Conservation (phyloP, 2,888 invertebrate species). For the Polia nebulosa region DNA sequence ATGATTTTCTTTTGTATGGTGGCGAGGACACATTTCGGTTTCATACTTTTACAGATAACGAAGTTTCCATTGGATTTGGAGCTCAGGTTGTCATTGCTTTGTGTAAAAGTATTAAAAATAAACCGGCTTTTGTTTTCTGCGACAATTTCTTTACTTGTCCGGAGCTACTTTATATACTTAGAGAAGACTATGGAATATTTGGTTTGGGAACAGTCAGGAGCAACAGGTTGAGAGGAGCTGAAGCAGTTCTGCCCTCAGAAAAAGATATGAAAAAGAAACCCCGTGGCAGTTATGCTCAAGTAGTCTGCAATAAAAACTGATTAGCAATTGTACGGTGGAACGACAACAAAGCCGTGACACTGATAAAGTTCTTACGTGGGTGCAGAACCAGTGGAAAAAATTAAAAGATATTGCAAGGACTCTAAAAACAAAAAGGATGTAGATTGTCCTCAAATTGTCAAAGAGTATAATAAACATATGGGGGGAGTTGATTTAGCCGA, state of each 20-base stretch:
- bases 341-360: background rate
- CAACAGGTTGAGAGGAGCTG: background rate
- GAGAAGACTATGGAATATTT: background rate
- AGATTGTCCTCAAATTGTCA: background rate
- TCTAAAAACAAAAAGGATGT: background rate
- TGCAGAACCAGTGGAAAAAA: background rate
- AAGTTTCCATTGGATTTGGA: background rate
- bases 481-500: background rate
- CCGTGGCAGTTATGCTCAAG: background rate
- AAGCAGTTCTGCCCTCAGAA: background rate
- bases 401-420: background rate
- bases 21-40: background rate
- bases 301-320: background rate
- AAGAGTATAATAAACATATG: background rate
- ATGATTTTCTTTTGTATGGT: background rate
- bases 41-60: background rate
- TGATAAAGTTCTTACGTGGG: background rate
- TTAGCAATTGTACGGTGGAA: constrained; percentile 5
- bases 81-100: constrained; percentile 1
- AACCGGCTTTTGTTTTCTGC: background rate
- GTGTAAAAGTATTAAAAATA: background rate
- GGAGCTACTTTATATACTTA: background rate
- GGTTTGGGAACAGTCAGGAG: background rate
- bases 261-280: background rate
- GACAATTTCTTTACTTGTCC: background rate